Evolutionary conservation across 2,113 vertebrate genomes (phyloP), one percentile per base, ranked within the genome.

Genomic region (Rhombomys opimus): DNA sequence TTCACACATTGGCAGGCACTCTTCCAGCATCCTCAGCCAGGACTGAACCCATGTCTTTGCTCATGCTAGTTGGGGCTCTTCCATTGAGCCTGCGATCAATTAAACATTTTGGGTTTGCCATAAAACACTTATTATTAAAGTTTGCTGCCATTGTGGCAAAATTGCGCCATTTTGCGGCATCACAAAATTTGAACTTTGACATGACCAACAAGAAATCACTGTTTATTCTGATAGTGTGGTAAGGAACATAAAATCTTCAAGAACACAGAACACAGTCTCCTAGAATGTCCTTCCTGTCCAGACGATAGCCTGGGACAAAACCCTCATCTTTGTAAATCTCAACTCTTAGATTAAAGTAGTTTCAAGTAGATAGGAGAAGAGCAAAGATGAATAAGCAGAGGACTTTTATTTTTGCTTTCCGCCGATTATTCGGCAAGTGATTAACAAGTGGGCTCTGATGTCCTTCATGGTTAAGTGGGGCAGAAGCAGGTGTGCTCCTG

Each of bases 201-300:
- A 38, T 61, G 4, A 1, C 0, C 12, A 30, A 20, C 0, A 8
- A 27, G 11, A 11, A 4, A 1, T 8, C 23, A 13, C 10, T 3
- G 65, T n/a, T 18, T 11, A 30, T 23, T 13, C 17, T 12, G 52
- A 22, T 38, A 15, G 5, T 23, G 50, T 52, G 46, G 41, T 63
- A 11, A 38, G 18, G 73, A 93, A 61, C 15, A 68, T 7, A 68
- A 68, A 68, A 41, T 30, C 68, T 30, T 52, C 67, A 65, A 65
- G 27, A 22, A 85, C n/a, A 17, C 23, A 65, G 27, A 22, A 85
- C n/a, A 17, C 23, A 8, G 5, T 68, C 27, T 72, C 38, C 30
- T 14, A 87, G 22, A 72, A 50, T 38, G 23, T 17, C 65, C 46
- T 46, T 35, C 2, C 3, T 15, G 23, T n/a, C 35, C 72, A 20